Evolutionary conservation across 2,113 vertebrate species (phyloP).

Genomic region (Gasterosteus aculeatus): DNA sequence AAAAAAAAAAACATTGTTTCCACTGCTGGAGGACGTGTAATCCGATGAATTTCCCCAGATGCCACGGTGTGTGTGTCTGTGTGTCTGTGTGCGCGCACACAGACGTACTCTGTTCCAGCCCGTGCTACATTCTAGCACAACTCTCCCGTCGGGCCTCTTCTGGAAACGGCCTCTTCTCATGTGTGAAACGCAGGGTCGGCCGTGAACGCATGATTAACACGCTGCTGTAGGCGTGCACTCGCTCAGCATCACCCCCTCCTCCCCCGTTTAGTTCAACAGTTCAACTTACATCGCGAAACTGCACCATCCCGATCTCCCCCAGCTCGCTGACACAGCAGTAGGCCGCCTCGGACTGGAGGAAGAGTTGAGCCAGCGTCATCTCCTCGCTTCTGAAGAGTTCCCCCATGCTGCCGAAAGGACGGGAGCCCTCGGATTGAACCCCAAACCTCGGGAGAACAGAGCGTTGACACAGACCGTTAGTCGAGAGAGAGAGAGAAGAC

Average conservation of each 20-base stretch:
- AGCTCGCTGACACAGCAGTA: slow-evolving; percentile 98
- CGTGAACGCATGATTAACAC: slow-evolving; percentile 70
- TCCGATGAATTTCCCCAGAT: not conserved
- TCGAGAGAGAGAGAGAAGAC: not conserved
- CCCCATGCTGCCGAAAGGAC: slow-evolving; percentile 85
- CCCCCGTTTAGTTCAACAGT: not conserved
- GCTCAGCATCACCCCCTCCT: slow-evolving; percentile 25
- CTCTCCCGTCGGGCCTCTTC: slow-evolving; percentile 30
- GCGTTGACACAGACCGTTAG: not conserved
- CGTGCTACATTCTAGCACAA: slow-evolving; percentile 35
- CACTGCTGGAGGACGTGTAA: not conserved
- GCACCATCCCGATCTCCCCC: slow-evolving; percentile 97
- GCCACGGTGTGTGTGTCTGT: not conserved
- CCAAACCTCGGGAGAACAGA: slow-evolving; percentile 16
- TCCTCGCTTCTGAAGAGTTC: slow-evolving; percentile 97
- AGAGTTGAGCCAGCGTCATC: slow-evolving; percentile 98
- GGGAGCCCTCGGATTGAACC: slow-evolving; percentile 18
- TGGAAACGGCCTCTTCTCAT: slow-evolving; percentile 48
- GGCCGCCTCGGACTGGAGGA: slow-evolving; percentile 96
- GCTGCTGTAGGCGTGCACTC: slow-evolving; percentile 48
- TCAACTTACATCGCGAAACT: slow-evolving; percentile 95
- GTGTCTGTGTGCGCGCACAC: not conserved
- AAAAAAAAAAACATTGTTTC: not conserved
- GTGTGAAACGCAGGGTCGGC: slow-evolving; percentile 55
- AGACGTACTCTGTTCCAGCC: slow-evolving; percentile 16